Evolutionary conservation across 2,888 invertebrate species (phyloP), one percentile per base, ranked within the genome.

Genomic region (Maniola hyperantus): DNA sequence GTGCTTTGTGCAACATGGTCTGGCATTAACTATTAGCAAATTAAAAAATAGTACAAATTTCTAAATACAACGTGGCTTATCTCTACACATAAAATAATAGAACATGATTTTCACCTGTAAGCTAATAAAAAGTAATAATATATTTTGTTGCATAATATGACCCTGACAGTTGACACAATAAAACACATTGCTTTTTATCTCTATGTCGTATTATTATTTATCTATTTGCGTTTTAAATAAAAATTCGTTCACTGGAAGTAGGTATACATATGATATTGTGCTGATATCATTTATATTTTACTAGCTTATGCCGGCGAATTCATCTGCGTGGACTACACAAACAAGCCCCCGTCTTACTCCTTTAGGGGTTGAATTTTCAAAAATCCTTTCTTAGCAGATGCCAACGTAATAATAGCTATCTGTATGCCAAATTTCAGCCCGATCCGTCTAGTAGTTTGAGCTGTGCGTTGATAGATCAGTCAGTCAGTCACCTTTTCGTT

Each of bases 21-120:
- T 55, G 13, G 20, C 39, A 39, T 11, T 18, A 39, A 55, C 13
- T 5, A 42, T 10, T 20, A 20, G 18, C 15, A 6, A 54, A 13
- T 13, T 26, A 44, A 65, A n/a, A 44, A 39, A 2, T 42, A 18
- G 10, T n/a, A 46, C 20, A 20, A 64, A 54, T 55, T 10, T 11
- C 20, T 54, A 67, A 46, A 46, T 20, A 26, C 20, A n/a, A 57
- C 55, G 55, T 55, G 55, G 11, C 36, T 15, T 60, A 60, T 60
- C 26, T 59, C 42, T 46, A 46, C 6, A 8, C 15, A 4, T 2
- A 15, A 46, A 1, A n/a, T 8, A 46, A 39, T 39, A 39, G 10
- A 39, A 11, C n/a, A 18, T 8, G 8, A 48, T 15, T 15, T 46
- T 46, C 7, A 46, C 46, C 15, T 46, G 11, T n/a, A 46, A 7